phyloP scores from a whole-genome alignment of 2,797 vertebrate genomes.

The Hozukius guyotensis region DNA sequence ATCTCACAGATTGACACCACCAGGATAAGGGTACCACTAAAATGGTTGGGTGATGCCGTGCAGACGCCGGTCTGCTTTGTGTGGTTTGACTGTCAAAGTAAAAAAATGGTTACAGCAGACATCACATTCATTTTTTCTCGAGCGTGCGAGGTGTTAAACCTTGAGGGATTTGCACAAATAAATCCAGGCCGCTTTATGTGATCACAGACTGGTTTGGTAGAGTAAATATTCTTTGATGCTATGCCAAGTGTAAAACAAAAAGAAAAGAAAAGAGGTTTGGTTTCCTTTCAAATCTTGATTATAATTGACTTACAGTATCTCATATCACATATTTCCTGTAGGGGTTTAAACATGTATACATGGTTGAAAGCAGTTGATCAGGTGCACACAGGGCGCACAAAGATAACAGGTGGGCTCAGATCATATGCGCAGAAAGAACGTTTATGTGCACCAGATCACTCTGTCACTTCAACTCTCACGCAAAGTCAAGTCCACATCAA shows the following conservation, averaged over 20 bases:
- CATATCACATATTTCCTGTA: not conserved
- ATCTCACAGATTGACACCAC: slow-evolving; percentile 10
- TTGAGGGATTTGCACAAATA: slow-evolving; percentile 39
- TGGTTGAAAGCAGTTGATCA: not conserved
- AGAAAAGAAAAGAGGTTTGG: not conserved
- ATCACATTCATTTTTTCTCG: slow-evolving; percentile 47
- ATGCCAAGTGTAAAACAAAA: slow-evolving; percentile 3
- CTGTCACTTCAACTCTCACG: not conserved
- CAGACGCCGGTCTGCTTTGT: not conserved
- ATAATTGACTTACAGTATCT: not conserved
- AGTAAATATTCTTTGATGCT: slow-evolving; percentile 32
- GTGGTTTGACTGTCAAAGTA: slow-evolving; percentile 48
- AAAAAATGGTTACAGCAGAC: slow-evolving; percentile 73
- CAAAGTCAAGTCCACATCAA: slow-evolving; percentile 10
- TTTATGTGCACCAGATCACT: not conserved
- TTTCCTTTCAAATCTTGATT: slow-evolving; percentile 4
- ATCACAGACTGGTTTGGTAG: slow-evolving; percentile 6
- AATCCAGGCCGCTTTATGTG: slow-evolving; percentile 14
- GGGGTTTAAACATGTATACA: not conserved
- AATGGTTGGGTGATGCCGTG: not conserved
- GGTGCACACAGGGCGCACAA: not conserved
- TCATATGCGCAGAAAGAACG: not conserved
- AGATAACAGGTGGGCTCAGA: not conserved
- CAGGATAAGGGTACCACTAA: slow-evolving; percentile 5
- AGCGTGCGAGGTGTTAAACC: slow-evolving; percentile 42